Base-by-base conservation (phyloP, 2,888 invertebrate species). In the Drosophila kanekoi region DNA sequence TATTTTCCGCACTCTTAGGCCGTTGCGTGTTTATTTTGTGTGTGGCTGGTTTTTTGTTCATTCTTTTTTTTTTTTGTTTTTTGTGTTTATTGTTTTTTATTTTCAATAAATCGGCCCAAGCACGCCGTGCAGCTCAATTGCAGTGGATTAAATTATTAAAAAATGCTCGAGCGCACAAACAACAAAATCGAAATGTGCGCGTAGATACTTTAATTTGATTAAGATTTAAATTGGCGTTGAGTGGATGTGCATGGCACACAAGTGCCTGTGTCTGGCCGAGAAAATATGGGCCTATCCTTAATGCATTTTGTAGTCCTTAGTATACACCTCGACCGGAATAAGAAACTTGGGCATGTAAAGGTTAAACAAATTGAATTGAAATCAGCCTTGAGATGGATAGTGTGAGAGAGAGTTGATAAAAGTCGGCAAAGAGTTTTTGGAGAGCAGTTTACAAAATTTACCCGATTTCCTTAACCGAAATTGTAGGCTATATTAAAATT, bases 61-160 rank as follows among this genome's bases (percentile, higher is more conserved):
- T 23, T 51, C 45, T 18, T 47, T 13, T 52, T 43, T 18, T 58
- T 48, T 63, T 52, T 18, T 47, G n/a, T 52, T 43, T 14, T 58
- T 49, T 63, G 41, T 47, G 11, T 58, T 54, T 71, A 47, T 77
- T 88, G 74, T 74, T 86, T 83, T 23, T 83, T 80, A 62, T 78
- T 80, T 87, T 77, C 71, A 76, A 88, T 84, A 89, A 89, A 89
- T 84, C 78, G 77, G 84, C 38, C 66, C 71, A 73, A 72, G 78
- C 72, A 60, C 67, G 67, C 57, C 66, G 65, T 72, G 70, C 65
- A 58, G 83, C 87, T 77, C 89, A 87, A 89, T 85, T 83, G 78
- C 84, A 81, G 67, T 76, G 90, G 90, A 89, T 86, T 86, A 89
- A 86, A 89, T 89, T 89, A 89, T 86, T 87, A 76, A 79, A 84